Evolutionary conservation across 1,140 invertebrate genomes (phyloP), one percentile per base, ranked within the genome.

Genomic region (Lycorma delicatula): DNA sequence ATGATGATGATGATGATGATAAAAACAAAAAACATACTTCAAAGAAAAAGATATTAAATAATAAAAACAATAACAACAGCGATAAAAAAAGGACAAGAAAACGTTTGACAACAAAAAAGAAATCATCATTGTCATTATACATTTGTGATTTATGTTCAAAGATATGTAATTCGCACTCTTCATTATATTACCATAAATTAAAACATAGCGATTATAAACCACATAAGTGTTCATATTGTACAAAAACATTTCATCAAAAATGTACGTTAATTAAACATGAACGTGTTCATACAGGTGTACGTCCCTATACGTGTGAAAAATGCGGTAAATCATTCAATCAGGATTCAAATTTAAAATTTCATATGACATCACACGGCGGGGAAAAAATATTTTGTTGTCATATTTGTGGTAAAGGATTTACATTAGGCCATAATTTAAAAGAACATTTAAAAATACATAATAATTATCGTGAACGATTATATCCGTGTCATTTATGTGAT

Each of bases 171-270:
- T 38, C 36, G 3, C 36, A 38, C 18, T 38, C 36, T 13, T 38
- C 36, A 6, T 38, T 38, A 38, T 18, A 38, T 13, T 38, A 38
- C 36, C 36, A 38, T 18, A 38, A 38, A 13, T 18, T 38, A 18
- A 38, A 38, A 38, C 36, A 38, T 13, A 38, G 36, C 18, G 36
- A 18, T 6, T n/a, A 38, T n/a, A 38, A 38, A 38, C 36, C 36
- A n/a, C 36, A 38, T 38, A 12, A 38, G 13, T 38, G 36, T 38
- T 38, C 36, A n/a, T 38, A n/a, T 13, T 38, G 36, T 38, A 4
- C 36, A 38, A 38, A 38, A 38, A 38, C 36, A 38, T 38, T 38
- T 18, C 36, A 38, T 38, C 36, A 38, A 13, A 38, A 38, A 38
- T 38, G 36, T 38, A 38, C 36, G 3, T 38, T 38, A 38, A 18